A percentile compares a stretch with the other conserved stretches of the same genome.
These are phyloP conservation scores for Semnornis frantzii DNA, from an alignment of 2,113 vertebrate genomes.

Conservation along the genomic window DNA sequence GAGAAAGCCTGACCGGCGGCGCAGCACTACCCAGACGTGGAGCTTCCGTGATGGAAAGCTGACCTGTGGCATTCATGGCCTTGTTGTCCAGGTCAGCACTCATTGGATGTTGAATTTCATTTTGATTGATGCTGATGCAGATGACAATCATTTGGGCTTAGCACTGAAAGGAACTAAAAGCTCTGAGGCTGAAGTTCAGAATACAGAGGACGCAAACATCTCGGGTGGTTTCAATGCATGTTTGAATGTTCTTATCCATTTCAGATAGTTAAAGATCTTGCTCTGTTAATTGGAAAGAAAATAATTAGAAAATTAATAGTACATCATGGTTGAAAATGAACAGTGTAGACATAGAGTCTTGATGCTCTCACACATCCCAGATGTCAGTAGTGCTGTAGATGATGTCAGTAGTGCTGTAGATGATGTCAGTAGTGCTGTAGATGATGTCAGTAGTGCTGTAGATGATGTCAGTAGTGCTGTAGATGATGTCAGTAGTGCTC, in stretches of 20 bases:
- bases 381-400: not conserved
- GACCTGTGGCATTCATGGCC: slow-evolving; percentile 88
- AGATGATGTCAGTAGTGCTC: not conserved
- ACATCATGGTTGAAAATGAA: not conserved
- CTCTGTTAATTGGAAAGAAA: not conserved
- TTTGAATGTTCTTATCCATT: not conserved
- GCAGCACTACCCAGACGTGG: slow-evolving; percentile 96
- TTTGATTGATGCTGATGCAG: not conserved
- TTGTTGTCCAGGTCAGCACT: slow-evolving; percentile 90
- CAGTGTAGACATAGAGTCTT: not conserved
- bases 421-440: not conserved
- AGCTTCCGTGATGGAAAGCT: slow-evolving; percentile 89
- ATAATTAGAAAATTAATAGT: not conserved
- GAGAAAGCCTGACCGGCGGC: slow-evolving; percentile 87
- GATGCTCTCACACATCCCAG: not conserved
- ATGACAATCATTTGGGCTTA: not conserved
- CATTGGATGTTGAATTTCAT: accelerated
- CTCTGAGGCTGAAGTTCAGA: not conserved
- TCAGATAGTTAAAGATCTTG: not conserved
- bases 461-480: not conserved
- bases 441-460: not conserved
- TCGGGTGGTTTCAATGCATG: not conserved
- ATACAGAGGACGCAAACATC: not conserved
- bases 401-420: not conserved
- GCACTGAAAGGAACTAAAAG: not conserved